phyloP scores from a whole-genome alignment of 1,140 invertebrate species.

The Himalopsyche phryganea region DNA sequence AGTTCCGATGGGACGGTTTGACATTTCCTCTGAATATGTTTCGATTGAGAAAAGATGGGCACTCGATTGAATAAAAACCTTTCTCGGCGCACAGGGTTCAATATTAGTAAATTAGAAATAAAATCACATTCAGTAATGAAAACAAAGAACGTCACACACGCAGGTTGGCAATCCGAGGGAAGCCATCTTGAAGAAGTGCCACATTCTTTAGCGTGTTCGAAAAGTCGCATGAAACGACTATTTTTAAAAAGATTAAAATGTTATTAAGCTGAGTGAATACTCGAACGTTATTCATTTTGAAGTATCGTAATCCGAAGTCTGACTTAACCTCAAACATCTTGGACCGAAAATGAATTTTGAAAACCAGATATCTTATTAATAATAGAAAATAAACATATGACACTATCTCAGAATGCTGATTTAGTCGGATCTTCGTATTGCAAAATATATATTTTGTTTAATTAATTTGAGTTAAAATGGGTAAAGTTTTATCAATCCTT shows the following conservation, averaged over 20 bases:
- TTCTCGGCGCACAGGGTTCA: conserved; percentile 19
- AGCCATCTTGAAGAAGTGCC: conserved; percentile 62
- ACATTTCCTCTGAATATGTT: conserved; percentile 40
- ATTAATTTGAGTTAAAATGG: no score
- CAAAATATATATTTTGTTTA: no score
- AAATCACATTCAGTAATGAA: conserved; percentile 46
- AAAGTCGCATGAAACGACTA: conserved; percentile 13
- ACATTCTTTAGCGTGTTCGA: conserved; percentile 52
- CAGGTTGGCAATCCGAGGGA: conserved; percentile 59
- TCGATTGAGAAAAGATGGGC: conserved; percentile 39
- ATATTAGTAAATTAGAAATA: conserved; percentile 37
- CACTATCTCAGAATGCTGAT: no score
- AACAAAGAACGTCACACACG: conserved; percentile 55
- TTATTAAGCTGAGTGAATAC: neutral
- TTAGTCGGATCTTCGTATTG: no score
- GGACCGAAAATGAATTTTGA: no score
- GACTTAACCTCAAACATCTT: no score
- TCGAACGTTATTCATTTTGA: neutral
- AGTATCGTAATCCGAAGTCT: no score
- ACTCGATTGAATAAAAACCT: conserved; percentile 35
- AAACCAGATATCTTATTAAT: no score
- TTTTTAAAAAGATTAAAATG: conserved; percentile 10
- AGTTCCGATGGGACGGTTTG: conserved; percentile 24
- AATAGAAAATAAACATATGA: no score
- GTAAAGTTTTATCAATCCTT: conserved; percentile 44